Conservation (phyloP, 2,113 vertebrate species). For the Melospiza melodia region DNA sequence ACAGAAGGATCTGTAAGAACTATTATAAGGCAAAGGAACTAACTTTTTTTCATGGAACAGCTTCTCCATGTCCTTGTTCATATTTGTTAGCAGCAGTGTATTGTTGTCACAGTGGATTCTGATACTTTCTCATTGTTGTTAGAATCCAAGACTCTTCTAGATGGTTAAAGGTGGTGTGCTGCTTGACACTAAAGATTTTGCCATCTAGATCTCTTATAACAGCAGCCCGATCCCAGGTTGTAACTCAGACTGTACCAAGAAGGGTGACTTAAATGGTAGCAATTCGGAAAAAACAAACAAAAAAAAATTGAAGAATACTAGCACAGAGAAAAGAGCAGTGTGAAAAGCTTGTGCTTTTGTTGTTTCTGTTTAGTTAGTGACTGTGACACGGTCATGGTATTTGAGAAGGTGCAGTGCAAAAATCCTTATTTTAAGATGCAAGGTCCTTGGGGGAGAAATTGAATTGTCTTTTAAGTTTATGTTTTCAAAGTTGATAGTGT, state of each 20-base stretch:
- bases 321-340: background rate
- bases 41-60: background rate
- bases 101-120: background rate
- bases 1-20: constrained; percentile 15
- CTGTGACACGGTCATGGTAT: background rate
- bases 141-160: background rate
- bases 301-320: background rate
- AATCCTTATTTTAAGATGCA: background rate
- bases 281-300: background rate
- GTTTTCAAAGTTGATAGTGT: background rate
- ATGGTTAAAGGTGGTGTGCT: background rate
- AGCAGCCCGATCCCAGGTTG: background rate
- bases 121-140: background rate
- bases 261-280: background rate
- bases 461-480: background rate
- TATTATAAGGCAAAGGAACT: background rate
- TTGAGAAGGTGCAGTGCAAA: background rate
- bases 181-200: background rate
- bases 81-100: background rate
- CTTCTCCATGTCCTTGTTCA: background rate
- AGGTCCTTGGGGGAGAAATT: background rate
- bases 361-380: background rate
- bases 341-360: background rate
- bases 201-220: background rate
- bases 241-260: background rate